A percentile compares a stretch with the other conserved stretches of the same genome.
Evolutionary conservation across 2,113 vertebrate genomes (phyloP).

Genomic region (Capreolus pygargus): DNA sequence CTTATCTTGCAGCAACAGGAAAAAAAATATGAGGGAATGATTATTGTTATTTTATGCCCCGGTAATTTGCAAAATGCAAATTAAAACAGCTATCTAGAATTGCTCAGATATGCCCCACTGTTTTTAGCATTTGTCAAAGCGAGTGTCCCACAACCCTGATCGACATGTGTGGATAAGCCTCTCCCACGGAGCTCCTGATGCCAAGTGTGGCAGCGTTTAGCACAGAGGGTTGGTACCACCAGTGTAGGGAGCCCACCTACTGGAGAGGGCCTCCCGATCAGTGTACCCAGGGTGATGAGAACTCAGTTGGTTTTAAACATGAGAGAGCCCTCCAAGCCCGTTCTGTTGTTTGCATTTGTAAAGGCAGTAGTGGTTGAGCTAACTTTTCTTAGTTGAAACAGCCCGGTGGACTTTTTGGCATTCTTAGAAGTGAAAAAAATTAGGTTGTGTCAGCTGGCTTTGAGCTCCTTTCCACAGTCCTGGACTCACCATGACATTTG

Average conservation of each 20-base stretch:
- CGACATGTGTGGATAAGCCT: rapidly evolving
- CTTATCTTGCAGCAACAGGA: not conserved
- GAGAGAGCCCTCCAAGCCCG: not conserved
- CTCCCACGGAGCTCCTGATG: not conserved
- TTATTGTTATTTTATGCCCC: not conserved
- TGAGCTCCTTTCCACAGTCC: not conserved
- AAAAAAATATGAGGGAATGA: not conserved
- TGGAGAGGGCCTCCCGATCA: rapidly evolving
- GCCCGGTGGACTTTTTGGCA: not conserved
- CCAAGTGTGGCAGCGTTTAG: not conserved
- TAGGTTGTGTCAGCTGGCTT: not conserved
- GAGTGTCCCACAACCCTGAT: not conserved
- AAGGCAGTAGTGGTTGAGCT: not conserved
- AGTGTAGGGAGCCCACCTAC: not conserved
- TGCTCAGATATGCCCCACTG: not conserved
- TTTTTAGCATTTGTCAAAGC: not conserved
- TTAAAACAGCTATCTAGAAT: not conserved
- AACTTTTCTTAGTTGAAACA: not conserved
- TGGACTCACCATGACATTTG: not conserved
- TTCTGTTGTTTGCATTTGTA: not conserved
- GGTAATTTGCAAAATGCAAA: not conserved
- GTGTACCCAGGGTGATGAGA: rapidly evolving
- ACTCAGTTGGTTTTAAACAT: not conserved
- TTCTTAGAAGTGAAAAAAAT: not conserved
- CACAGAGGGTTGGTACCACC: rapidly evolving